These are phyloP conservation scores for Phymanthus crucifer DNA, from an alignment of 92 coral and sea anemone species.

Conservation along the genomic window DNA sequence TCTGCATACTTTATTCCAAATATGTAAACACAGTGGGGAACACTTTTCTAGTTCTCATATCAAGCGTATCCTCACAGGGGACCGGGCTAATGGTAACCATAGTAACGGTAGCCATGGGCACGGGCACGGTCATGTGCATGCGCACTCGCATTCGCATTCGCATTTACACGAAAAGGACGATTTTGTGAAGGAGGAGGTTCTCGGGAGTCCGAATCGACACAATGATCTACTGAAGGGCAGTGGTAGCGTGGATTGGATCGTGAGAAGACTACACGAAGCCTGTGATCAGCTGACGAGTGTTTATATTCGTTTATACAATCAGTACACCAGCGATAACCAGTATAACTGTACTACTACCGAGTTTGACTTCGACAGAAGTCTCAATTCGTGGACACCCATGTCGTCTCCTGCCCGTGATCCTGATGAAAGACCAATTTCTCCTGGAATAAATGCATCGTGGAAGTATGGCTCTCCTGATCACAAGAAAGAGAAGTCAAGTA, in stretches of 20 bases:
- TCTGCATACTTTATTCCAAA: constrained; percentile 93
- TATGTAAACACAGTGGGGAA: constrained; percentile 96
- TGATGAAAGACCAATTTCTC: constrained; percentile 72
- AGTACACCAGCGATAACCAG: constrained; percentile 72
- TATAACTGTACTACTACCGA: constrained; percentile 52
- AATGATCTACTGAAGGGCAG: constrained; percentile 85
- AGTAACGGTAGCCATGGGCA: constrained; percentile 18
- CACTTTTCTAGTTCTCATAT: constrained; percentile 94
- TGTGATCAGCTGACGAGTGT: constrained; percentile 97
- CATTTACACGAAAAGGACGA: constrained; percentile 52
- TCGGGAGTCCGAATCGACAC: constrained; percentile 66
- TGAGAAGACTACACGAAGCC: constrained; percentile 90
- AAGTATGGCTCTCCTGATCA: constrained; percentile 65
- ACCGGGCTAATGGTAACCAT: constrained; percentile 67
- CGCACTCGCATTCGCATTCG: constrained; percentile 24
- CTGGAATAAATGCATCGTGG: constrained; percentile 51
- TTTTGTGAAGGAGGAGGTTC: constrained; percentile 61
- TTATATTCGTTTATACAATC: constrained; percentile 85
- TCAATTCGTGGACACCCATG: constrained; percentile 78
- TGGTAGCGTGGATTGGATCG: constrained; percentile 96
- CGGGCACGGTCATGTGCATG: constrained; percentile 9
- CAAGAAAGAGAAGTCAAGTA: constrained; percentile 50
- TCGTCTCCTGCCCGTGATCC: constrained; percentile 88
- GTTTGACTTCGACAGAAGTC: constrained; percentile 72
- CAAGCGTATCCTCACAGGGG: constrained; percentile 94